Evolutionary conservation across 2,797 vertebrate species (phyloP), one percentile per base, ranked within the genome.

Genomic region (Anguilla obscura): DNA sequence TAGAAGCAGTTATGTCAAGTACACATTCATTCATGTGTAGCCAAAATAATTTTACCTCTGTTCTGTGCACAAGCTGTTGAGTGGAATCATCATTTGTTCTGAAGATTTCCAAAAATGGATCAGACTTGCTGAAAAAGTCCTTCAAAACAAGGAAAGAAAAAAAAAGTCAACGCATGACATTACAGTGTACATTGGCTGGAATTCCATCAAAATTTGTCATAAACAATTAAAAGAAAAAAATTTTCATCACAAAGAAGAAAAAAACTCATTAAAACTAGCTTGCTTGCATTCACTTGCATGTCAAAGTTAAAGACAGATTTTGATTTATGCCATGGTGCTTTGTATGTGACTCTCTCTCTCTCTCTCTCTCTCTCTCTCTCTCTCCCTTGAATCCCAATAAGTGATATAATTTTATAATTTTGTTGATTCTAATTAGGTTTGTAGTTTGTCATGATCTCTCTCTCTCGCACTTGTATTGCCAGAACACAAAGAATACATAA

Each of bases 61-160:
- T 99, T 89, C 98, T 97, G 94, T 99, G 98, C 79, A 99, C 98
- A 18, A 99, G 97, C 93, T 99, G 98, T 89, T 99, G 95, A 0
- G 98, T 98, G 85, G 95, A 96, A 84, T 99, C 98, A 80, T 99
- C 98, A 16, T 99, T 99, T 94, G 99, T 95, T 27, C 98, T 95
- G 94, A 98, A 98, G 91, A 99, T 98, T 95, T 99, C 98, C 94
- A 99, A 95, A 90, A 99, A 99, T 0, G 98, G 98, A 92, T 99
- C 98, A 0, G 98, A 99, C 93, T 99, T 99, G 93, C 96, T 99
- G 96, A 99, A 99, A 94, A 99, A 99, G 94, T 99, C 98, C 98
- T 99, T 89, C 90, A 95, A 91, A 63, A 82, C 45, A 56, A 83
- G n/a, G 50, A 5, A 90, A 80, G 84, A 85, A 30, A 74, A 79